These are phyloP conservation scores for Seriola quinqueradiata DNA, from an alignment of 2,113 vertebrate species.

Conservation along the genomic window DNA sequence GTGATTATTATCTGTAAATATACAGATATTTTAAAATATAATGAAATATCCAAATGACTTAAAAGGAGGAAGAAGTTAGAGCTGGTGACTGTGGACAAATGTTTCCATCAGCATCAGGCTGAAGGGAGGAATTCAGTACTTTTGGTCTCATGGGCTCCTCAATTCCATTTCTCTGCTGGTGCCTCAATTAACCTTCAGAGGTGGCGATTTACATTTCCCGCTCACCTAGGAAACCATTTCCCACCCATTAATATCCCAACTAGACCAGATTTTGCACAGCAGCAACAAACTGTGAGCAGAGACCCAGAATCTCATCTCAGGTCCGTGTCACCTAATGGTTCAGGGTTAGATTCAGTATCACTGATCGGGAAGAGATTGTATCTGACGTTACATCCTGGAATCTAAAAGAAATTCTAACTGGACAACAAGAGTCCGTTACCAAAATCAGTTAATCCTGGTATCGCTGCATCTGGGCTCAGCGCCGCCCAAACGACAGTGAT, in stretches of 20 bases:
- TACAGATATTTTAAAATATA: neutral
- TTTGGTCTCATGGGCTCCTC: neutral
- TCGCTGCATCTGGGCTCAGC: too few relatives aligned
- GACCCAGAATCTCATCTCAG: neutral
- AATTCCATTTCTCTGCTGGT: constrained; percentile 4
- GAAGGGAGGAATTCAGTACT: neutral
- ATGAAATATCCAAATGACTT: neutral
- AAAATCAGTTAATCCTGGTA: too few relatives aligned
- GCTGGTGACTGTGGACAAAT: neutral
- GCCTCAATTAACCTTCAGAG: neutral
- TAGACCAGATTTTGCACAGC: neutral
- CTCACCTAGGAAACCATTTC: neutral
- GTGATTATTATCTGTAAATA: neutral
- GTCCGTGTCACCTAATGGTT: too few relatives aligned
- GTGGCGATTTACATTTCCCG: neutral
- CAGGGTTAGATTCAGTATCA: too few relatives aligned
- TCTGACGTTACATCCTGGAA: too few relatives aligned
- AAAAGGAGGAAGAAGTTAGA: too few relatives aligned
- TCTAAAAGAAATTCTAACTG: too few relatives aligned
- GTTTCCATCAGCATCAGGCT: neutral
- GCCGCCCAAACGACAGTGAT: too few relatives aligned
- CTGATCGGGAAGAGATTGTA: too few relatives aligned
- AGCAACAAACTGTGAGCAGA: neutral
- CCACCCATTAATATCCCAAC: neutral
- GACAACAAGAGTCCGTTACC: too few relatives aligned